Evolutionary conservation across 2,888 invertebrate species (phyloP).

Genomic region (Pollenia labialis): DNA sequence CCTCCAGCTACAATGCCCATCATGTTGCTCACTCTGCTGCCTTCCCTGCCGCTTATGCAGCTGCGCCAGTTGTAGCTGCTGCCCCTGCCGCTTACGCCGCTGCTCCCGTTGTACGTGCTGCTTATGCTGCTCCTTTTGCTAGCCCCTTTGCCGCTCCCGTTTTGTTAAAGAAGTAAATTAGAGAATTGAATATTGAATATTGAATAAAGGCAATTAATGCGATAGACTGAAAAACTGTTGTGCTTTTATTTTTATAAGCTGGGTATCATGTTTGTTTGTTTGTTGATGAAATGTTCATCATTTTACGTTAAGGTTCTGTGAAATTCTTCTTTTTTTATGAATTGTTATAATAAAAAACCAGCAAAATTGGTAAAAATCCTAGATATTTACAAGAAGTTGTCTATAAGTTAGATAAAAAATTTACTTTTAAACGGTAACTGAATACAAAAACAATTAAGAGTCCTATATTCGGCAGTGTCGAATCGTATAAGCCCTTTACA

Average conservation of each 20-base stretch:
- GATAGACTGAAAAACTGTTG: neutral
- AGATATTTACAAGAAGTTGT: no score
- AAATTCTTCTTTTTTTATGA: no score
- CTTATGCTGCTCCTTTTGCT: slow-evolving; percentile 56
- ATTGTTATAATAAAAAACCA: no score
- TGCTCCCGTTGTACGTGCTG: slow-evolving; percentile 44
- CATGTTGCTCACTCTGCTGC: slow-evolving; percentile 80
- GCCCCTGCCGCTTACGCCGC: slow-evolving; percentile 66
- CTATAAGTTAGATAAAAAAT: no score
- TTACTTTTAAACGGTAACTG: no score
- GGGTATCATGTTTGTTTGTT: no score
- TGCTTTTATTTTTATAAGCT: neutral
- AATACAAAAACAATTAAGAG: no score
- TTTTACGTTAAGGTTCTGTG: no score
- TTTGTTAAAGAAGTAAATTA: slow-evolving; percentile 61
- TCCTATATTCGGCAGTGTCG: no score
- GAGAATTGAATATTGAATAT: slow-evolving; percentile 20
- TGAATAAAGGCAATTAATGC: neutral
- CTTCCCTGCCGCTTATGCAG: slow-evolving; percentile 79
- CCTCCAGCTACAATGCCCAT: slow-evolving; percentile 79
- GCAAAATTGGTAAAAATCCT: no score
- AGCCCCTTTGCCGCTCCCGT: slow-evolving; percentile 66
- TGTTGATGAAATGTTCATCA: no score
- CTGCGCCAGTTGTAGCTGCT: slow-evolving; percentile 62
- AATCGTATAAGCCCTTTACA: no score